These are phyloP conservation scores for Morpho achilles DNA, from an alignment of 2,888 invertebrate genomes.

Conservation along the genomic window DNA sequence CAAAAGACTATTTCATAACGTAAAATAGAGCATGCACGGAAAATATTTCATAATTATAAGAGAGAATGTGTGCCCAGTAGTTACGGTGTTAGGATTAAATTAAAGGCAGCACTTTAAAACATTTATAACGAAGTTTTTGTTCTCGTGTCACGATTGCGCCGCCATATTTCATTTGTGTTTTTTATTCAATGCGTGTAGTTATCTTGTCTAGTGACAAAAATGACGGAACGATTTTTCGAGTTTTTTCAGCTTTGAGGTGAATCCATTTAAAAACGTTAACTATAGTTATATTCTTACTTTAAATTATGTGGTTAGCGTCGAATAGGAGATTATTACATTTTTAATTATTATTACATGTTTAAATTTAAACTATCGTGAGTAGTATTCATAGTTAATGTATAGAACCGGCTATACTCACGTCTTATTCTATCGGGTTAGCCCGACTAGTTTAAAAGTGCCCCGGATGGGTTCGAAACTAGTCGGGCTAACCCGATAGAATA, in stretches of 20 bases:
- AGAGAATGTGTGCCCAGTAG: slow-evolving; percentile 17
- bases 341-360: no score
- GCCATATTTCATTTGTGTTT: slow-evolving; percentile 26
- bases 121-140: slow-evolving; percentile 38
- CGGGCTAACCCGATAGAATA: no score
- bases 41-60: slow-evolving; percentile 20
- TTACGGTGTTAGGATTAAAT: slow-evolving; percentile 37
- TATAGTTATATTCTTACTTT: no score
- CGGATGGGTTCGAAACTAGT: no score
- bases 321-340: no score
- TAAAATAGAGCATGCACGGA: slow-evolving; percentile 17
- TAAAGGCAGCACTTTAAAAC: slow-evolving; percentile 37
- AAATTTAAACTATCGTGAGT: no score
- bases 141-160: slow-evolving; percentile 17
- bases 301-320: no score
- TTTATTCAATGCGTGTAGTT: slow-evolving; percentile 27
- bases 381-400: no score
- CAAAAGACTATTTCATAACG: slow-evolving; percentile 12
- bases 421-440: no score
- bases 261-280: slow-evolving; percentile 3
- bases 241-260: slow-evolving; percentile 1
- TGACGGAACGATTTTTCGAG: slow-evolving; percentile 5
- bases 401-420: no score
- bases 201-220: slow-evolving; percentile 19
- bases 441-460: no score